Conservation (phyloP, 2,888 invertebrate species). For the Orgyia antiqua region DNA sequence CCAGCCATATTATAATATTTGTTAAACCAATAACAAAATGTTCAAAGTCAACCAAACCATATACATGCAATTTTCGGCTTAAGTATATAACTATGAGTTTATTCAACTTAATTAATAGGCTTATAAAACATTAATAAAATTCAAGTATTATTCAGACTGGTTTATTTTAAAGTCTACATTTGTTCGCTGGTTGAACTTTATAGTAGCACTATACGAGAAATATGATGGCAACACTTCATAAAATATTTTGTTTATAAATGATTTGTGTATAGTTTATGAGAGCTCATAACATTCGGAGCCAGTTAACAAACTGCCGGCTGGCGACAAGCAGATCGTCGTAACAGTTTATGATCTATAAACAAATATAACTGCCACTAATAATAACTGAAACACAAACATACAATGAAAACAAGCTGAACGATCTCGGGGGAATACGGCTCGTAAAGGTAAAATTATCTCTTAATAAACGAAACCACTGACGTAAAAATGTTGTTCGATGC, state of each 20-base stretch:
- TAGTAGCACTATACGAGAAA: conserved; percentile 22
- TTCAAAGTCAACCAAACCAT: no score
- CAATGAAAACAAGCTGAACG: conserved; percentile 67
- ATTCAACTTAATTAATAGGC: no score
- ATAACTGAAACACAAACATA: conserved; percentile 74
- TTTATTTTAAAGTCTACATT: no score
- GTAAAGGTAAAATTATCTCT: conserved; percentile 76
- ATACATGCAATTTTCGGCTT: no score
- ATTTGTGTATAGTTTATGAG: conserved; percentile 66
- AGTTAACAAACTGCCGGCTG: conserved; percentile 65
- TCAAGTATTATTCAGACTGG: no score
- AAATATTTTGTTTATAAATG: conserved; percentile 56
- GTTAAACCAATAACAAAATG: no score
- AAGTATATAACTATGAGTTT: no score
- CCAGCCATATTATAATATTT: no score
- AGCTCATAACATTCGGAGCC: conserved; percentile 57
- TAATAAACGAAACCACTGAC: conserved; percentile 65
- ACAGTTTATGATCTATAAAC: conserved; percentile 74
- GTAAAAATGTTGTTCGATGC: conserved; percentile 65
- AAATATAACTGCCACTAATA: conserved; percentile 73
- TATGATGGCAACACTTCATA: conserved; percentile 44
- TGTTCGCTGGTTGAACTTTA: conserved; percentile 27
- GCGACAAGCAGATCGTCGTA: conserved; percentile 67
- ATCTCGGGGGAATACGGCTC: conserved; percentile 55
- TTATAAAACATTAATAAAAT: no score